These are phyloP conservation scores for Betta splendens DNA, from an alignment of 2,797 vertebrate genomes.

Conservation along the genomic window DNA sequence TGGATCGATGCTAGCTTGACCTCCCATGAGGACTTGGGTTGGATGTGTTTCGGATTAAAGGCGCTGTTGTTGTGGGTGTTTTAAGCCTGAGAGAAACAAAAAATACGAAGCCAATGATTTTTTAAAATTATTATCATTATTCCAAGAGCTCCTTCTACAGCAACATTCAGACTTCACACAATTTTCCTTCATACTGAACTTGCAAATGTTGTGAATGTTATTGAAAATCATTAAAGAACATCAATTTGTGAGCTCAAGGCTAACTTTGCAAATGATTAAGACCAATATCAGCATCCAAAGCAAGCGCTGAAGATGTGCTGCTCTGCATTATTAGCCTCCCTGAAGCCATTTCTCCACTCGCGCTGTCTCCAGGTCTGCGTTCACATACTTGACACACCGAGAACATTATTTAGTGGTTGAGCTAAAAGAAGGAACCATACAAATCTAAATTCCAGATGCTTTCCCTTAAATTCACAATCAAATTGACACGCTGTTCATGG, in stretches of 20 bases:
- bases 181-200: constrained; percentile 54
- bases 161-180: constrained; percentile 53
- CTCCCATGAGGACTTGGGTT: constrained; percentile 59
- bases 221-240: constrained; percentile 63
- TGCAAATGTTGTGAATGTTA: constrained; percentile 56
- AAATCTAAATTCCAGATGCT: constrained; percentile 51
- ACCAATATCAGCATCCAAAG: constrained; percentile 61
- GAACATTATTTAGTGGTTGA: no score
- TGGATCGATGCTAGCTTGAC: constrained; percentile 75
- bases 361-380: constrained; percentile 25
- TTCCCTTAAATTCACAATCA: constrained; percentile 48
- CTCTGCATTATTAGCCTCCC: constrained; percentile 48
- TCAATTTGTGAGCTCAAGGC: constrained; percentile 55
- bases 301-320: constrained; percentile 33
- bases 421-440: constrained; percentile 19
- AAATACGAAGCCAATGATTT: constrained; percentile 33
- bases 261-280: constrained; percentile 53
- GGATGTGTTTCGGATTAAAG: constrained; percentile 56
- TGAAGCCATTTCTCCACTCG: constrained; percentile 42
- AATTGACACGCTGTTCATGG: constrained; percentile 45
- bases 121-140: constrained; percentile 42
- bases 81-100: constrained; percentile 35
- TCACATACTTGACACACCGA: constrained; percentile 27
- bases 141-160: constrained; percentile 21
- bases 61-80: constrained; percentile 66